phyloP scores from a whole-genome alignment of 2,113 vertebrate species.

The Canis aureus region DNA sequence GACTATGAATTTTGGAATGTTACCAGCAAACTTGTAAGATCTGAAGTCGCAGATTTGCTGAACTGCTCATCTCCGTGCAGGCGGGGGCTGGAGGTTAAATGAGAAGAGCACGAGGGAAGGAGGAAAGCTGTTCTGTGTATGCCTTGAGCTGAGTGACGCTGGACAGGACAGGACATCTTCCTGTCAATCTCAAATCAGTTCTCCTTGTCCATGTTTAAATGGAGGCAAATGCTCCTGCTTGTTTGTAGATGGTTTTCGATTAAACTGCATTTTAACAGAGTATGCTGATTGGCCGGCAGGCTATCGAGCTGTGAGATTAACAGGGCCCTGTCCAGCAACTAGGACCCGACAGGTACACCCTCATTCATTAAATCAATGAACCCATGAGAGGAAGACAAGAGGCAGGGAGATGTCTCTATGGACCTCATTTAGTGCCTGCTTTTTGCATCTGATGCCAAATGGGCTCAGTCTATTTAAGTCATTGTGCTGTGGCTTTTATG shows the following conservation, averaged over 20 bases:
- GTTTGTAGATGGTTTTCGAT: conserved; percentile 28
- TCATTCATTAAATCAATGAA: conserved; percentile 67
- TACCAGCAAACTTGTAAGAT: conserved; percentile 83
- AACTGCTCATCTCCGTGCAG: conserved; percentile 66
- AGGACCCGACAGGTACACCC: conserved; percentile 47
- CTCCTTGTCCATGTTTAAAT: background rate
- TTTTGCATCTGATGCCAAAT: background rate
- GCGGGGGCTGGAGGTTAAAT: conserved; percentile 63
- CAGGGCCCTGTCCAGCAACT: conserved; percentile 27
- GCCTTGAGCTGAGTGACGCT: background rate
- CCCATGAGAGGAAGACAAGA: background rate
- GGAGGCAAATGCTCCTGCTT: background rate
- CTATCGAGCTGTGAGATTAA: conserved; percentile 65
- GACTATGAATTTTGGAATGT: conserved; percentile 84
- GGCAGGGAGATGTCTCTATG: background rate
- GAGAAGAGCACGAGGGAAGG: conserved; percentile 15
- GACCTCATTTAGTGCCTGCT: background rate
- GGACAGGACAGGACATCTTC: conserved; percentile 55
- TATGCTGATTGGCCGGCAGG: conserved; percentile 64
- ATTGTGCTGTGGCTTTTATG: background rate
- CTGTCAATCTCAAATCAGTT: conserved; percentile 70
- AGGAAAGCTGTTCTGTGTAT: conserved; percentile 45
- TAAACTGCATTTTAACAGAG: conserved; percentile 63
- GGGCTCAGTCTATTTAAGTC: background rate
- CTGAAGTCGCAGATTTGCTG: conserved; percentile 77